Evolutionary conservation across 2,888 invertebrate species (phyloP).

Genomic region (Polydrusus tereticollis): DNA sequence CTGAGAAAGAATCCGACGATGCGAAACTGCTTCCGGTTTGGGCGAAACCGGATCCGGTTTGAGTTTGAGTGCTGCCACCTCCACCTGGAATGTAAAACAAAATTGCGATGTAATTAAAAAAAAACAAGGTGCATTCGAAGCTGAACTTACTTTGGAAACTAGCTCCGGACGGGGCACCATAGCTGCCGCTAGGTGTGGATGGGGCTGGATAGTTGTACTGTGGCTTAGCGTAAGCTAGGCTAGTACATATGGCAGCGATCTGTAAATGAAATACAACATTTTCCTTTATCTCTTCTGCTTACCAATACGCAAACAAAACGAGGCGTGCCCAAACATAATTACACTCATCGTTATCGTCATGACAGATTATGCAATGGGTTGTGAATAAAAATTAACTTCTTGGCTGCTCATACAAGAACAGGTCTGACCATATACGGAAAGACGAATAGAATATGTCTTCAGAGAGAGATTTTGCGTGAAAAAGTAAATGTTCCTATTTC

Average conservation of each 20-base stretch:
- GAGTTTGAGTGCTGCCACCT: neutral
- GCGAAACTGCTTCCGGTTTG: neutral
- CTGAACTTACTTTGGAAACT: slow-evolving; percentile 37
- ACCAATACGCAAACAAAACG: too few species aligned
- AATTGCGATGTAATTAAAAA: neutral
- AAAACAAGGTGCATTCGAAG: neutral
- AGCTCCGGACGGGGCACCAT: slow-evolving; percentile 62
- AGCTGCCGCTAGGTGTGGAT: slow-evolving; percentile 63
- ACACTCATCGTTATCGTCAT: too few species aligned
- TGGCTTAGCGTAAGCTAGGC: slow-evolving; percentile 70
- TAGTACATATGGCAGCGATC: slow-evolving; percentile 33
- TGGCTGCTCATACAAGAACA: neutral
- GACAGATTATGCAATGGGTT: neutral
- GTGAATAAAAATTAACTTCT: neutral
- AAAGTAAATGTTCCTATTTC: too few species aligned
- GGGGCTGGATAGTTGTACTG: slow-evolving; percentile 73
- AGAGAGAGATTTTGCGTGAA: neutral
- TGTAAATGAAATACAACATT: too few species aligned
- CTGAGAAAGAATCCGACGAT: slow-evolving; percentile 34
- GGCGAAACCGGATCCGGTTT: neutral
- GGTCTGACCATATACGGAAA: neutral
- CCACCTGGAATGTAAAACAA: neutral
- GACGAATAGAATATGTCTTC: neutral
- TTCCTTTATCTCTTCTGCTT: too few species aligned
- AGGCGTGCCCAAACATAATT: too few species aligned